phyloP scores from a whole-genome alignment of 2,113 vertebrate species.

The Manacus vitellinus region DNA sequence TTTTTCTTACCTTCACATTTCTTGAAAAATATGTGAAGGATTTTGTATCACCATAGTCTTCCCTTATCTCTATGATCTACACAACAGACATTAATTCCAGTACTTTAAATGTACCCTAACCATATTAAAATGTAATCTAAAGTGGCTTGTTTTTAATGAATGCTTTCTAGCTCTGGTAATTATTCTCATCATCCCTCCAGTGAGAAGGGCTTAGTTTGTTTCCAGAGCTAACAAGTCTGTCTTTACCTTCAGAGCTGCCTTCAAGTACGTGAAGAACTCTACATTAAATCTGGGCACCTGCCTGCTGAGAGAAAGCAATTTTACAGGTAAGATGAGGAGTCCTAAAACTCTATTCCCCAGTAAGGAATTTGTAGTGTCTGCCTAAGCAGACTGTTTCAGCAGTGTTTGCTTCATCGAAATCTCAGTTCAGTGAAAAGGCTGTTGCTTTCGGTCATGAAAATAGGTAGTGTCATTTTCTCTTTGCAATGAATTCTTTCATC shows the following conservation, averaged over 20 bases:
- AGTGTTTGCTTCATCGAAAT: constrained; percentile 24
- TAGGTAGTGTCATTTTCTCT: constrained; percentile 66
- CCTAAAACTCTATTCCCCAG: neutral
- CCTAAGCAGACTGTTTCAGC: neutral
- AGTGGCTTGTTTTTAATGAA: neutral
- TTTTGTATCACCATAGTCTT: neutral
- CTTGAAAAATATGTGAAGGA: neutral
- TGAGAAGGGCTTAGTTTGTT: neutral
- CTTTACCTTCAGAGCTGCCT: neutral
- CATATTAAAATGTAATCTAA: neutral
- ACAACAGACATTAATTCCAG: neutral
- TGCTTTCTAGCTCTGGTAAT: neutral
- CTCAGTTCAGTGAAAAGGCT: constrained; percentile 59
- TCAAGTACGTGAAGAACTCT: neutral
- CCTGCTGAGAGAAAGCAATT: neutral
- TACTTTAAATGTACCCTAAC: neutral
- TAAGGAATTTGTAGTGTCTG: neutral
- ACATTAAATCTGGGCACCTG: neutral
- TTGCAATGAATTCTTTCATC: constrained; percentile 68
- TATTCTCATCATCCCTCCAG: neutral
- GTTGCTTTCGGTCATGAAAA: constrained; percentile 65
- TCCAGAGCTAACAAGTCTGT: neutral
- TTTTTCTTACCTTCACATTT: neutral
- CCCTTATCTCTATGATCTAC: neutral
- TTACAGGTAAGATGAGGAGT: neutral